These are phyloP conservation scores for Mormyrops attenuatus DNA, from an alignment of 2,797 vertebrate species.

Conservation along the genomic window DNA sequence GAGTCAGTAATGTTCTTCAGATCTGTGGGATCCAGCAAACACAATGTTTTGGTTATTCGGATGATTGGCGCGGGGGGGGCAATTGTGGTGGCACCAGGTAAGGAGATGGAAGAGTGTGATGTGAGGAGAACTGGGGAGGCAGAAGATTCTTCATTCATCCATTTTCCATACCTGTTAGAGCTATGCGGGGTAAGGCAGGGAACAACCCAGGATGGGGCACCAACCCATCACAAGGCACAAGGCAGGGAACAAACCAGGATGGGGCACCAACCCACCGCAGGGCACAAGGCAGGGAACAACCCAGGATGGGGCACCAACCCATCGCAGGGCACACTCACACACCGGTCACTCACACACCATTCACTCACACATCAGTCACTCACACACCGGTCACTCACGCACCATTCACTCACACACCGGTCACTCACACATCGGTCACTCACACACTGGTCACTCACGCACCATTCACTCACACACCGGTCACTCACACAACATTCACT, in stretches of 20 bases:
- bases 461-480: no score
- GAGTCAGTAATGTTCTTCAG: background rate
- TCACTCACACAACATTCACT: no score
- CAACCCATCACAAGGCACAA: background rate
- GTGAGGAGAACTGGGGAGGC: background rate
- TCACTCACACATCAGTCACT: background rate
- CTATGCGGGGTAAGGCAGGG: background rate
- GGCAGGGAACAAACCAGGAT: background rate
- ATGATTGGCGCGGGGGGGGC: background rate
- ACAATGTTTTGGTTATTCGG: background rate
- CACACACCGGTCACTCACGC: no score
- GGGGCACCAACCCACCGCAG: background rate
- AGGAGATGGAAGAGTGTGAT: background rate
- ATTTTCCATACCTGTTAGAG: background rate
- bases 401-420: no score
- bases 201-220: no score
- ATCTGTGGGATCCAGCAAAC: background rate
- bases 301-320: no score
- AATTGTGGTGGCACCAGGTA: background rate
- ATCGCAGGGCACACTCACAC: no score
- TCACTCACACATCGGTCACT: no score
- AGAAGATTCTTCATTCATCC: background rate
- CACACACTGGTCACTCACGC: no score
- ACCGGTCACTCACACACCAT: no score
- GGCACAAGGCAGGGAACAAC: background rate